phyloP scores from a whole-genome alignment of 2,888 invertebrate genomes.

The Tillus elongatus region DNA sequence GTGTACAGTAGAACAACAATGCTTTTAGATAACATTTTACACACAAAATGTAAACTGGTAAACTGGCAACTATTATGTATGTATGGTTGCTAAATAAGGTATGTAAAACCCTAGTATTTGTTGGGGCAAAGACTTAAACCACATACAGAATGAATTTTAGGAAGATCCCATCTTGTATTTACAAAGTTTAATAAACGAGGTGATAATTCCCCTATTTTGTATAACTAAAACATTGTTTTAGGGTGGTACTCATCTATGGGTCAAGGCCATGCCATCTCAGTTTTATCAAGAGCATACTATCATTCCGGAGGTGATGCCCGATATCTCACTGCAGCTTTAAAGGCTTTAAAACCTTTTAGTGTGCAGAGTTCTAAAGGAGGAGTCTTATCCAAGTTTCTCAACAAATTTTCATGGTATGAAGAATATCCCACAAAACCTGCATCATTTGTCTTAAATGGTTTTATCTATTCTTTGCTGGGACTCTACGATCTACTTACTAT shows the following conservation, averaged over 20 bases:
- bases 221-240: too few species aligned
- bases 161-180: too few species aligned
- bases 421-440: slow-evolving; percentile 96
- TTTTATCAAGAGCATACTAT: slow-evolving; percentile 84
- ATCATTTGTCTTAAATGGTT: slow-evolving; percentile 94
- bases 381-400: slow-evolving; percentile 76
- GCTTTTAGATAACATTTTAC: too few species aligned
- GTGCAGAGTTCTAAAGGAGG: slow-evolving; percentile 68
- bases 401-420: slow-evolving; percentile 89
- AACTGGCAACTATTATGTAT: too few species aligned
- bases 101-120: too few species aligned
- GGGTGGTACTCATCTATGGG: slow-evolving; percentile 92
- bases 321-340: slow-evolving; percentile 74
- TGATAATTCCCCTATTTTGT: too few species aligned
- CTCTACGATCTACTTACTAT: slow-evolving; percentile 87
- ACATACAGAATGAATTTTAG: too few species aligned
- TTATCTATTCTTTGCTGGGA: slow-evolving; percentile 93
- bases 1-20: too few species aligned
- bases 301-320: slow-evolving; percentile 64
- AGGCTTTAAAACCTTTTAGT: slow-evolving; percentile 71
- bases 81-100: too few species aligned
- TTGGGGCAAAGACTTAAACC: too few species aligned
- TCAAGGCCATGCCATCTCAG: slow-evolving; percentile 93
- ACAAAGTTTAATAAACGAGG: too few species aligned
- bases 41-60: too few species aligned